Percentiles rank a stretch among this genome's conserved stretches.
Conservation (phyloP, 2,113 vertebrate species). For the Oxygymnocypris stewartii region DNA sequence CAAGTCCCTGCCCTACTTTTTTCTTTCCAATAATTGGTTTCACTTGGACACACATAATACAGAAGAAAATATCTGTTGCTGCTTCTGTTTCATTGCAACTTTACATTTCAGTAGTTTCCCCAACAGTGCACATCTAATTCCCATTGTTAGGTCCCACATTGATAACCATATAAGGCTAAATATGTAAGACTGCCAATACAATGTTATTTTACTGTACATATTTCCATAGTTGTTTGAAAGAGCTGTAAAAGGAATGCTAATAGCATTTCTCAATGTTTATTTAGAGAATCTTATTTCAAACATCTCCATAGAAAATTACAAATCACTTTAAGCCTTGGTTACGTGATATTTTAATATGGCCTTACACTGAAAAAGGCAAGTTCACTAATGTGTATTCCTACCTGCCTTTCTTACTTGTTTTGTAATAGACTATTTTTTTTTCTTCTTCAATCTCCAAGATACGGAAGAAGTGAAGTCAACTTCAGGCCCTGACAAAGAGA, state of each 20-base stretch:
- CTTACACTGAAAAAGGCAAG: not conserved
- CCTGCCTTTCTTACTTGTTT: not conserved
- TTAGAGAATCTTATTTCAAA: constrained; percentile 18
- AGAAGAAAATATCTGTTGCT: not conserved
- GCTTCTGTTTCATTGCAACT: not conserved
- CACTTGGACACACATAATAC: not conserved
- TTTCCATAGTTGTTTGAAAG: not conserved
- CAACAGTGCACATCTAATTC: not conserved
- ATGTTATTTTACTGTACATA: not conserved
- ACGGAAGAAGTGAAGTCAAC: not conserved
- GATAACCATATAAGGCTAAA: not conserved
- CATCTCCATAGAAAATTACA: not conserved
- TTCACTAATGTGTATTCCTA: not conserved
- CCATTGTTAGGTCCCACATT: not conserved
- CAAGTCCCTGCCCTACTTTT: not conserved
- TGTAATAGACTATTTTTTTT: constrained; percentile 11
- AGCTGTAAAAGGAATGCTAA: not conserved
- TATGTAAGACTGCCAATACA: not conserved
- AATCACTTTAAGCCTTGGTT: not conserved
- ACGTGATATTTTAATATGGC: not conserved
- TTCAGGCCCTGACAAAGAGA: constrained; percentile 26
- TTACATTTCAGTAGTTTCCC: not conserved
- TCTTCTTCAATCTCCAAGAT: constrained; percentile 19
- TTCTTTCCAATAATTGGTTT: not conserved
- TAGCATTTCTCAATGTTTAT: not conserved